phyloP scores from a whole-genome alignment of 1,140 invertebrate genomes.

The Anastatus disparis region DNA sequence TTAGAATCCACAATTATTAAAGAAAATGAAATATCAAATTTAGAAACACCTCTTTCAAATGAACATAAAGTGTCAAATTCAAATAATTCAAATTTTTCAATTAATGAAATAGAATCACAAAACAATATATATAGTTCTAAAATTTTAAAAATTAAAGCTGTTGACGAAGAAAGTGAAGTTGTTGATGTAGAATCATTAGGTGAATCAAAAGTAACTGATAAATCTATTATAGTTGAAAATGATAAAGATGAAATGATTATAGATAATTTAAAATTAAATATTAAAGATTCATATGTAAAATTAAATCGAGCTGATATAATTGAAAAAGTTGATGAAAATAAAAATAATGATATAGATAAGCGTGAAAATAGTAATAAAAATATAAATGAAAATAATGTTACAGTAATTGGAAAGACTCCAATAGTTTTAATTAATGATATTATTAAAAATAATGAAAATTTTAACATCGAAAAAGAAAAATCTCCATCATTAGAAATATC shows the following conservation, averaged over 20 bases:
- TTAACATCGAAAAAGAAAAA: not conserved
- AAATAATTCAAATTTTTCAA: not conserved
- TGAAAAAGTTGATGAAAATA: slow-evolving; percentile 24
- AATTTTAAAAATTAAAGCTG: not conserved
- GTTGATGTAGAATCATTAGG: slow-evolving; percentile 20
- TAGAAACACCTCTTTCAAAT: not conserved
- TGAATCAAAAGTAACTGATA: not conserved
- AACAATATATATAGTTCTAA: not conserved
- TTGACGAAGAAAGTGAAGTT: slow-evolving; percentile 24
- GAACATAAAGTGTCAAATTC: not conserved
- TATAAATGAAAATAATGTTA: slow-evolving; percentile 8
- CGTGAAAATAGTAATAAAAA: too few species aligned
- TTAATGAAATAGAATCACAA: not conserved
- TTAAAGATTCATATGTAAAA: slow-evolving; percentile 37
- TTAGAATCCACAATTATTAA: not conserved
- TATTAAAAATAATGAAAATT: slow-evolving; percentile 2
- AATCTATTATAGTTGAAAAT: not conserved
- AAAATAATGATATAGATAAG: not conserved
- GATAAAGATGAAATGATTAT: not conserved
- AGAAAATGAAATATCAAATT: slow-evolving; percentile 20
- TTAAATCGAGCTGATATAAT: slow-evolving; percentile 16
- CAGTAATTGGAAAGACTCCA: slow-evolving; percentile 8
- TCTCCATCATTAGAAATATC: not conserved
- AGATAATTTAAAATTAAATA: slow-evolving; percentile 7
- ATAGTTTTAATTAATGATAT: slow-evolving; percentile 27